Evolutionary conservation across 2,888 invertebrate genomes (phyloP), one percentile per base, ranked within the genome.

Genomic region (Scaeva pyrastri): DNA sequence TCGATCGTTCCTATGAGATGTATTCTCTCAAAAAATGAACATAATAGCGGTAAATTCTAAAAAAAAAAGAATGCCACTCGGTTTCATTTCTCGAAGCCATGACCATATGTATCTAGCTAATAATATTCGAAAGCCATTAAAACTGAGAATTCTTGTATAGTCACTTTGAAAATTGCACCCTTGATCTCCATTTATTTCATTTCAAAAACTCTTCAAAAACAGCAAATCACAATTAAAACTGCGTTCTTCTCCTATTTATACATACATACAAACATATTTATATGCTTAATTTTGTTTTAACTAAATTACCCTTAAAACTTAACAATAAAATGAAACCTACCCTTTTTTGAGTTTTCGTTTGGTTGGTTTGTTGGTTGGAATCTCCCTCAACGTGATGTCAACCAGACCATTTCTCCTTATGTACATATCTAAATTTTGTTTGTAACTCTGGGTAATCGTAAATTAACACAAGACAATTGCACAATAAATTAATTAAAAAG

Each of bases 401-500:
- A 41, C 14, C 8, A 21, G 6, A 2, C 36, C 52, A 68, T 39
- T 66, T 19, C 36, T 48, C 48, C 56, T 50, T 66, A 39, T 48
- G 19, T 23, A 3, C n/a, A n/a, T n/a, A n/a, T n/a, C n/a, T n/a
- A n/a, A n/a, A n/a, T 7, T 26, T n/a, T 36, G 39, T 58, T 45
- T 68, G 36, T 55, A 43, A 70, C 55, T 52, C 52, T 58, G 64
- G 74, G 41, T 66, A 52, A 52, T 68, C 70, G 72, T 82, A 78
- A 85, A 86, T 82, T 60, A 60, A 60, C 21, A 86, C 78, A 86
- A 81, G 82, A 78, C 77, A 78, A 86, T 86, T 86, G 82, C 82
- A 77, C 60, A 82, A 86, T 86, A 86, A 86, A 86, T 86, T 86
- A 81, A 86, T 86, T 86, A 86, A 82, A 60, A 82, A 56, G 64